A percentile compares a stretch with the other conserved stretches of the same genome.
Evolutionary conservation across 2,888 invertebrate genomes (phyloP).

Genomic region (Macrophya annulata): DNA sequence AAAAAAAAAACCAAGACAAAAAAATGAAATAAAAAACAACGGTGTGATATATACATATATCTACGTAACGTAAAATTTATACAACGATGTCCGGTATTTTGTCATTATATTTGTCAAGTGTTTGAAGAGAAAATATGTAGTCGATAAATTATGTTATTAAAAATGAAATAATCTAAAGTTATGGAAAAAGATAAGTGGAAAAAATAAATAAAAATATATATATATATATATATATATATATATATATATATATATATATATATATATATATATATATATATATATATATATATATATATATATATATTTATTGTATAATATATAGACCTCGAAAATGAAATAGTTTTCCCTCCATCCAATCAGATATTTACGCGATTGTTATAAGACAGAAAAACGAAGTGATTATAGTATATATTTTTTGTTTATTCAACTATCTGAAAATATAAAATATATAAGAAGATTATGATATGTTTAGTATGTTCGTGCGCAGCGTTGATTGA

Average conservation of each 20-base stretch:
- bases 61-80: conserved; percentile 22
- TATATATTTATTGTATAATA: not conserved
- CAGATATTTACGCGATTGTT: conserved; percentile 45
- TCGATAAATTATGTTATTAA: not conserved
- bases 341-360: not conserved
- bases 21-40: not conserved
- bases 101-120: conserved; percentile 1
- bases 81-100: conserved; percentile 3
- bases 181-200: not conserved
- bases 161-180: not conserved
- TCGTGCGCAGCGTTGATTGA: too few relatives aligned
- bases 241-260: not conserved
- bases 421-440: conserved; percentile 12
- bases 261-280: not conserved
- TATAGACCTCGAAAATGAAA: not conserved
- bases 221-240: too few relatives aligned
- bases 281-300: not conserved
- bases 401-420: not conserved
- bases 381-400: not conserved
- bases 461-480: not conserved
- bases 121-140: not conserved
- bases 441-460: not conserved
- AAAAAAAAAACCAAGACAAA: too few relatives aligned
- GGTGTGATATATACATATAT: conserved; percentile 16
- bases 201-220: not conserved